Evolutionary conservation across 1,140 invertebrate genomes (phyloP).

Genomic region (Elysia chlorotica): DNA sequence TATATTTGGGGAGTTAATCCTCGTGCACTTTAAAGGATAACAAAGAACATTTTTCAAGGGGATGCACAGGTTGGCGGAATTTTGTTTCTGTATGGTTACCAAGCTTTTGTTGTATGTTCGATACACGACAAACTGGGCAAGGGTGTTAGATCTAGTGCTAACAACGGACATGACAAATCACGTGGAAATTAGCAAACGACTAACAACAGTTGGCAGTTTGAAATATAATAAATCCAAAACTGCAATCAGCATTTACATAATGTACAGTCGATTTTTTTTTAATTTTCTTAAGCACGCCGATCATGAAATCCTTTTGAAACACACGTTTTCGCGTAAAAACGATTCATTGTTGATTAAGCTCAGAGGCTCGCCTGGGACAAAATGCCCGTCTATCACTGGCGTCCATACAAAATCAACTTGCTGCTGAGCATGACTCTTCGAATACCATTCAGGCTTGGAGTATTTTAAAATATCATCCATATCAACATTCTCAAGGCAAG

Average conservation of each 20-base stretch:
- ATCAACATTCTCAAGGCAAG: not conserved
- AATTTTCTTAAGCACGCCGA: not conserved
- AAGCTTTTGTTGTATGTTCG: too few relatives aligned
- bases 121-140: too few relatives aligned
- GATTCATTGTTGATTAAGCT: not conserved
- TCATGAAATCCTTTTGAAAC: conserved; percentile 7
- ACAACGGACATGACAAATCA: too few relatives aligned
- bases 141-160: too few relatives aligned
- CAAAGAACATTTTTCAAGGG: too few relatives aligned
- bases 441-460: not conserved
- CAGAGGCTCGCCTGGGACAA: conserved; percentile 16
- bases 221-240: conserved; percentile 13
- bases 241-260: not conserved
- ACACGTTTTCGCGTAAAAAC: not conserved
- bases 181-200: too few relatives aligned
- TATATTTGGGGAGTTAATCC: too few relatives aligned
- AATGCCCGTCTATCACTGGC: not conserved
- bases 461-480: not conserved
- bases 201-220: too few relatives aligned
- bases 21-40: too few relatives aligned
- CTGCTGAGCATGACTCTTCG: not conserved
- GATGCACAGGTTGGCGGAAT: too few relatives aligned
- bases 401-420: conserved; percentile 17
- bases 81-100: too few relatives aligned
- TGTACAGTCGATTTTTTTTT: not conserved